A percentile compares a stretch with the other conserved stretches of the same genome.
Evolutionary conservation across 2,113 vertebrate genomes (phyloP).

Genomic region (Sander lucioperca): DNA sequence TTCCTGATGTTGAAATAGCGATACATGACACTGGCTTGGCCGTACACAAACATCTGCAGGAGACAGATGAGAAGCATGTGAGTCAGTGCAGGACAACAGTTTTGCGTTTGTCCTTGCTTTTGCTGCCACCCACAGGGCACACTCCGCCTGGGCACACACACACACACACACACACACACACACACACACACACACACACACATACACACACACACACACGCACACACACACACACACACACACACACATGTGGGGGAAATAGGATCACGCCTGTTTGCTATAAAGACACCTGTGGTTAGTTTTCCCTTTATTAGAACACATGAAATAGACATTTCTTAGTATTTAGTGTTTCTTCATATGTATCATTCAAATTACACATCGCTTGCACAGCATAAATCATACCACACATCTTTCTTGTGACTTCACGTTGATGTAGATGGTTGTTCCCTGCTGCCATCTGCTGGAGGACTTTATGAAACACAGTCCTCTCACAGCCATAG

Average conservation of each 20-base stretch:
- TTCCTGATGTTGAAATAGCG: slow-evolving; percentile 47
- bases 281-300: background rate
- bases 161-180: background rate
- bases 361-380: background rate
- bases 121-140: slow-evolving; percentile 47
- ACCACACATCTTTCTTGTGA: background rate
- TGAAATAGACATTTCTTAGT: background rate
- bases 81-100: background rate
- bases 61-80: slow-evolving; percentile 34
- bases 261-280: background rate
- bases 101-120: background rate
- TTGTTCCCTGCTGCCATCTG: slow-evolving; percentile 56
- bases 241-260: background rate
- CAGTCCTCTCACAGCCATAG: background rate
- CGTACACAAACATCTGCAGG: slow-evolving; percentile 48
- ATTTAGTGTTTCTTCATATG: background rate
- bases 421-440: background rate
- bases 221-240: background rate
- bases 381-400: background rate
- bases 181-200: slow-evolving; percentile 1
- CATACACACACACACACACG: background rate
- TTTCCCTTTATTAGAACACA: background rate
- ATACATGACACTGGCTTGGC: slow-evolving; percentile 29
- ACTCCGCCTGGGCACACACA: background rate
- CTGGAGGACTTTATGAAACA: slow-evolving; percentile 37